Base-by-base conservation (phyloP, 2,888 invertebrate species). In the Pyrocoelia pectoralis region DNA sequence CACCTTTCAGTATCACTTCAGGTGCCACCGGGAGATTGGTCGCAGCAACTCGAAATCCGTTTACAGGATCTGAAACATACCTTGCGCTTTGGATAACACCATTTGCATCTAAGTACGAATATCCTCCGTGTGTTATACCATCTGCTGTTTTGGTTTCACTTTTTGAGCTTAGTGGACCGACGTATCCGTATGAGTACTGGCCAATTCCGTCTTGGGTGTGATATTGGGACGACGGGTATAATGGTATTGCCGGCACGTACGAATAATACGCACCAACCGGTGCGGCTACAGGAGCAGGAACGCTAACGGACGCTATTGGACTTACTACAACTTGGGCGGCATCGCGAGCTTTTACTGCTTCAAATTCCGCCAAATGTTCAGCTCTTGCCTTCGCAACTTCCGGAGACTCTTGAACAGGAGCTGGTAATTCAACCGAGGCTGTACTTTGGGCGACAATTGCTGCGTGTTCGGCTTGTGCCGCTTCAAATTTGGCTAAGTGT, bases 31-130 rank as follows among this genome's bases (percentile, higher is more conserved):
- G 88, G 65, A 89, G 78, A 77, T 89, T 89, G 9, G 87, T 87
- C 40, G 87, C 89, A 10, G 86, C 81, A 8, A 88, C 88, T 75
- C 88, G 83, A 78, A 89, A 89, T 46, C 89, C 89, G 72, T 88
- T 84, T 1, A 83, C 80, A 33, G 82, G 81, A 80, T 89, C 89
- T 4, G 89, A 85, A 17, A 87, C 82, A 74, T 89, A 89, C 61
- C 86, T 84, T 15, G 89, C 88, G 29, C 86, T 86, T 76, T 89
- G 89, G 8, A 88, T 77, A 58, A 86, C 80, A 1, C 89, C 89
- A 73, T 88, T 84, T 12, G 87, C 87, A 75, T 90, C 90, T 58
- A 90, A 84, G 75, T 89, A 90, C 38, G 88, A 88, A 75, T 90
- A 90, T 43, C 86, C 87, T 50, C 89, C 89, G 61, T 85, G 83